A percentile compares a stretch with the other conserved stretches of the same genome.
Evolutionary conservation across 2,797 vertebrate genomes (phyloP).

Genomic region (Ara ararauna): DNA sequence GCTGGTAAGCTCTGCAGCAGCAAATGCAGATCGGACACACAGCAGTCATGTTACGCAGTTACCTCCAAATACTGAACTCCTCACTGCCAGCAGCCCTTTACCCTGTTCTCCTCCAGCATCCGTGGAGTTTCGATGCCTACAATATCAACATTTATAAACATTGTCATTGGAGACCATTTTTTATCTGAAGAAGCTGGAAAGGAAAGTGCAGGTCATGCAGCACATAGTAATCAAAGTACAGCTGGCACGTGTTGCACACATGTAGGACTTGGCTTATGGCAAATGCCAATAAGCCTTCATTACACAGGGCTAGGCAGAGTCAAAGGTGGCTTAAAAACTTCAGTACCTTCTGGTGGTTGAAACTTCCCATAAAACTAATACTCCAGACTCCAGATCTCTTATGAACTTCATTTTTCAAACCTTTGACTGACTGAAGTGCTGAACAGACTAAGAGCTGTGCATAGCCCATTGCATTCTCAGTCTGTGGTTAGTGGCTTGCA

Average conservation of each 20-base stretch:
- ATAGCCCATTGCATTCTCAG: neutral
- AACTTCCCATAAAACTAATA: neutral
- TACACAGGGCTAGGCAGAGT: neutral
- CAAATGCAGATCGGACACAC: neutral
- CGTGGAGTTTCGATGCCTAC: neutral
- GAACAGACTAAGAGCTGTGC: neutral
- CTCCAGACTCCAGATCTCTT: neutral
- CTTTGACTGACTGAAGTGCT: neutral
- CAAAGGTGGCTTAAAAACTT: neutral
- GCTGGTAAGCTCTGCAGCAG: neutral
- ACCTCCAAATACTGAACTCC: neutral
- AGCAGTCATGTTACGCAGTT: neutral
- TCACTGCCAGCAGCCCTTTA: too few species aligned
- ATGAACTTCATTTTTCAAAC: neutral
- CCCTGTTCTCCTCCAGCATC: neutral
- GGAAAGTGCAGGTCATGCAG: neutral
- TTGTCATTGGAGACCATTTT: neutral
- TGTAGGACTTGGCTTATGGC: neutral
- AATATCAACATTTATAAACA: neutral
- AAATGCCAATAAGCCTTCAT: neutral
- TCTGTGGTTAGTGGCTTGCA: neutral
- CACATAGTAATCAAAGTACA: neutral
- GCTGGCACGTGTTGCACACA: fast-evolving
- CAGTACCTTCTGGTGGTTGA: neutral
- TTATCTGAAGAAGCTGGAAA: neutral